Base-by-base conservation (phyloP, 2,113 vertebrate genomes). In the Zootoca vivipara region DNA sequence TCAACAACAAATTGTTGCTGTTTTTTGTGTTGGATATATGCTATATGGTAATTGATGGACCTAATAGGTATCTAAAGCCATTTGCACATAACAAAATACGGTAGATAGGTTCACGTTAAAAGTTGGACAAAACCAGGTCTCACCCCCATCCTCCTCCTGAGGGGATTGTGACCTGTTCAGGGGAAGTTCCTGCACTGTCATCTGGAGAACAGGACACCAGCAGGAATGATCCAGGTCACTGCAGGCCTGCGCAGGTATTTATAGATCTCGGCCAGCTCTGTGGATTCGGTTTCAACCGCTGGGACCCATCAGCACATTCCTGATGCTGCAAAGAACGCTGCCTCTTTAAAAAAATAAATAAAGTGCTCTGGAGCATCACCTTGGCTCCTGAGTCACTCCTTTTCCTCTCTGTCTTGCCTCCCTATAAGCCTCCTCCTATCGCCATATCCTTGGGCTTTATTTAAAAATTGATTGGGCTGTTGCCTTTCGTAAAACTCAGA, bases 231-330 rank as follows among this genome's bases (percentile, higher is more conserved):
- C 67, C 22, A 35, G 72, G 62, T 58, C 30, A 18, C 12, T 65
- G 80, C n/a, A 77, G 70, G 2, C 3, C 38, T 35, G 52, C 5
- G 24, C 26, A 74, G 35, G 73, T 88, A 88, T 88, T 88, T 88
- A 88, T 88, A 88, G 87, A 88, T 30, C 62, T 88, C 72, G 4
- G 62, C n/a, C 81, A 5, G 40, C 87, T 56, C 81, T 69, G n/a
- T 78, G 62, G 80, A 77, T 88, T 88, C 10, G 18, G 64, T 88
- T 88, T 88, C 87, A 88, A 73, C 73, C 46, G n/a, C 28, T 38
- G 73, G 72, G 87, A 56, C 40, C 73, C 62, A 88, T 88, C 87
- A 88, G 87, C 87, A 88, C 81, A 88, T 88, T 88, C 87, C 87
- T 78, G 81, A 83, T 5, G 12, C 72, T 88, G 73, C n/a, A 28